These are phyloP conservation scores for Bombus vancouverensis DNA, from an alignment of 1,140 invertebrate species.

Conservation along the genomic window DNA sequence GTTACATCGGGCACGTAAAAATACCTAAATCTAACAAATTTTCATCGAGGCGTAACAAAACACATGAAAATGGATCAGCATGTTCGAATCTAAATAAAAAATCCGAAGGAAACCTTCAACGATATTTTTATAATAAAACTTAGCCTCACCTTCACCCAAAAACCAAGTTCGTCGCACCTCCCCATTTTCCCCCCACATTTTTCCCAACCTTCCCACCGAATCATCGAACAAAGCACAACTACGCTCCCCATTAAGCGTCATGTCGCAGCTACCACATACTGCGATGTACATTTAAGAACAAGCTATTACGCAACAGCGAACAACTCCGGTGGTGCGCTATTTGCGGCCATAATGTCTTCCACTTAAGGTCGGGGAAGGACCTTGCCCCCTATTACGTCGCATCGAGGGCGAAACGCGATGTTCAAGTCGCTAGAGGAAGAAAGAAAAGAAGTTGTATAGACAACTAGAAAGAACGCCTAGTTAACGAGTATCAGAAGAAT, in stretches of 20 bases:
- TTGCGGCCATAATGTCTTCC: neutral
- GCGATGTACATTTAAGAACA: slow-evolving; percentile 48
- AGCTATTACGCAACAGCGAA: slow-evolving; percentile 9
- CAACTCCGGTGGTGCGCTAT: slow-evolving; percentile 1
- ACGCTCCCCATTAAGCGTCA: slow-evolving; percentile 9
- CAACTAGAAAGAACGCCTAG: slow-evolving; percentile 66
- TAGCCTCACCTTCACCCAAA: slow-evolving; percentile 4
- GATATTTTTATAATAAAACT: neutral
- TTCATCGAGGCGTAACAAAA: neutral
- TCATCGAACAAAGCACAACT: neutral
- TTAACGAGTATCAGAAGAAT: slow-evolving; percentile 38
- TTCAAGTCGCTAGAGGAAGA: slow-evolving; percentile 37
- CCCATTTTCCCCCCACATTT: neutral
- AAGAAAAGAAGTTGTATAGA: slow-evolving; percentile 44
- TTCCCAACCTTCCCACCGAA: neutral
- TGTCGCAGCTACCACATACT: neutral
- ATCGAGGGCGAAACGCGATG: slow-evolving; percentile 63
- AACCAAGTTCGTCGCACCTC: neutral
- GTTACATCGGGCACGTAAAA: too few species aligned
- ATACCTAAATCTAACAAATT: too few species aligned
- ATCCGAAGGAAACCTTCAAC: neutral
- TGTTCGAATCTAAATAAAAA: neutral
- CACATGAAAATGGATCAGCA: neutral
- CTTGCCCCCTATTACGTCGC: slow-evolving; percentile 76
- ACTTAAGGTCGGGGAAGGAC: slow-evolving; percentile 68